A percentile compares a stretch with the other conserved stretches of the same genome.
Evolutionary conservation across 2,888 invertebrate genomes (phyloP).

Genomic region (Chrysolina haemoptera): DNA sequence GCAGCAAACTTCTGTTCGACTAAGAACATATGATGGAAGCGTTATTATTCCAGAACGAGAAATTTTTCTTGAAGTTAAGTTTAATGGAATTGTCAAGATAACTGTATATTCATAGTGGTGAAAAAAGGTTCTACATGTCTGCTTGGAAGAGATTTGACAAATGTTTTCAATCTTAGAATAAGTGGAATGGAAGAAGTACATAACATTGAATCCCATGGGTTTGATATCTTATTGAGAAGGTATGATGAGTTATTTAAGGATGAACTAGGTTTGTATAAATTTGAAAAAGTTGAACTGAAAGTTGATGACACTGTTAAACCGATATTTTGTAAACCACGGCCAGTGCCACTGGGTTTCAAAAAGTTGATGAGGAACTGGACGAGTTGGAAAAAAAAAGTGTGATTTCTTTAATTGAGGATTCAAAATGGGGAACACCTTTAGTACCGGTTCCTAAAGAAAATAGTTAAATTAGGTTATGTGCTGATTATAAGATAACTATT

Average conservation of each 20-base stretch:
- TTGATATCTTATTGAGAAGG: constrained; percentile 13
- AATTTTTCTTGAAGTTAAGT: not conserved
- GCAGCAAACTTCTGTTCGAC: not conserved
- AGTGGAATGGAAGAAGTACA: constrained; percentile 17
- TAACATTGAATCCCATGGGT: not conserved
- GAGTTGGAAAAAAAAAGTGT: not conserved
- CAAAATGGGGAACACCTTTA: not conserved
- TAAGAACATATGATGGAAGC: not conserved
- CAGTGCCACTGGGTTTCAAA: constrained; percentile 36
- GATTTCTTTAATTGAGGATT: too few species aligned
- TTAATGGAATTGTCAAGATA: not conserved
- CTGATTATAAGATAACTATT: not conserved
- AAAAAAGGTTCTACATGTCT: constrained; percentile 22
- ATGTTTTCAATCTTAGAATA: constrained; percentile 29
- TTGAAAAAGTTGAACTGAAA: constrained; percentile 28
- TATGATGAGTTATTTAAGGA: constrained; percentile 25
- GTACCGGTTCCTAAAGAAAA: too few species aligned
- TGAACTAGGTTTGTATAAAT: constrained; percentile 22
- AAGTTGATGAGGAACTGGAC: constrained; percentile 28
- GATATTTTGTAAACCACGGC: constrained; percentile 33
- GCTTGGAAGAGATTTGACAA: constrained; percentile 29
- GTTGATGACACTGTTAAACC: constrained; percentile 25
- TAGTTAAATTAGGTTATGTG: too few species aligned
- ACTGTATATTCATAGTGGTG: not conserved
- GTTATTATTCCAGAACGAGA: not conserved